Percentiles rank a stretch among this genome's conserved stretches.
Evolutionary conservation across 2,888 invertebrate genomes (phyloP).

Genomic region (Lobophora halterata): DNA sequence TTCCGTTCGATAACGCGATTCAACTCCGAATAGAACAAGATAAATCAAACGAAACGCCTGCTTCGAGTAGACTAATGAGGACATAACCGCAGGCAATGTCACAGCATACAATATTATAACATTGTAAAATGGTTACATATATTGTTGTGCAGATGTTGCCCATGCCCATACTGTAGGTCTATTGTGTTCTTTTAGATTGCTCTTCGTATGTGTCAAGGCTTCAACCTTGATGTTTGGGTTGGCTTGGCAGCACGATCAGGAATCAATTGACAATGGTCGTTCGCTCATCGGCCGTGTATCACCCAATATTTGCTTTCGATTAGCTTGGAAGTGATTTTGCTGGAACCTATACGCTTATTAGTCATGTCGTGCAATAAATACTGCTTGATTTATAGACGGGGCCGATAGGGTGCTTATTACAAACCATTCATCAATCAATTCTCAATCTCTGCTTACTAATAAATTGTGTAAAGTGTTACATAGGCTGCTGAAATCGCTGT

Average conservation of each 20-base stretch:
- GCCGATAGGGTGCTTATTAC: constrained; percentile 9
- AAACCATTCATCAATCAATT: constrained; percentile 7
- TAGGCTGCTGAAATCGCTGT: constrained; percentile 8
- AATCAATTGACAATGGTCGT: constrained; percentile 41
- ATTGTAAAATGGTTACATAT: constrained; percentile 23
- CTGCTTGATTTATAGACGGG: constrained; percentile 10
- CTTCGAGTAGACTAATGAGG: constrained; percentile 14
- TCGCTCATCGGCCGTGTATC: constrained; percentile 14
- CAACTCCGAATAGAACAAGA: constrained; percentile 7
- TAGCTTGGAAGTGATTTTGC: constrained; percentile 8
- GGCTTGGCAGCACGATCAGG: constrained; percentile 48
- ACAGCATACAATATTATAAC: constrained; percentile 20
- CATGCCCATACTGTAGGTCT: constrained; percentile 10
- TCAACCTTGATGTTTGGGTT: constrained; percentile 48
- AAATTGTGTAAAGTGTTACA: constrained; percentile 5
- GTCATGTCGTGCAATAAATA: constrained; percentile 7
- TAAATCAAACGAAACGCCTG: constrained; percentile 9
- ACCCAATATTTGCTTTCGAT: constrained; percentile 6
- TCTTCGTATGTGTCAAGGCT: constrained; percentile 53
- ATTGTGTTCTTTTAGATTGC: constrained; percentile 51
- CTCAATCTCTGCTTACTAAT: constrained; percentile 1
- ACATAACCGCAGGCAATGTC: constrained; percentile 19
- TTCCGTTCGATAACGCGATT: constrained; percentile 9
- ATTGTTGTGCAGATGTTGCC: constrained; percentile 17
- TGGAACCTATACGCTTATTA: constrained; percentile 5